Conservation (phyloP, 2,888 invertebrate genomes). For the Meghimatium bilineatum region DNA sequence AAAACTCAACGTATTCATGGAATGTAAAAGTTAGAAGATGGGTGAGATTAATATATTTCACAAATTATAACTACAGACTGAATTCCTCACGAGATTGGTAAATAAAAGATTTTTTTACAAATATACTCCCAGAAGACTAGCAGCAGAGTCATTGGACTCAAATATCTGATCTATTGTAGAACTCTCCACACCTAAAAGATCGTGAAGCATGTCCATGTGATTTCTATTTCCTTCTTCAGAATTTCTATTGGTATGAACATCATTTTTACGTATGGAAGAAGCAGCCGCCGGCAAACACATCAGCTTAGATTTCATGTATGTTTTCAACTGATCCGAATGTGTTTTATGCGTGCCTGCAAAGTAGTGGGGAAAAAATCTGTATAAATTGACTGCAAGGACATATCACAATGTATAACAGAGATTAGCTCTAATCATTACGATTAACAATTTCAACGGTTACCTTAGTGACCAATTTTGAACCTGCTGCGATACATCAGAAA, state of each 20-base stretch:
- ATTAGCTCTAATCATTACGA: no score
- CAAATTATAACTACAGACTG: background rate
- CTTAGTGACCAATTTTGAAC: no score
- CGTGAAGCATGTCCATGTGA: constrained; percentile 84
- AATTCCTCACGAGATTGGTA: background rate
- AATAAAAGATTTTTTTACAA: background rate
- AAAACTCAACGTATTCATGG: background rate
- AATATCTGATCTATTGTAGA: constrained; percentile 89
- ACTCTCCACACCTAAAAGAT: constrained; percentile 91
- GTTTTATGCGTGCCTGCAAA: background rate
- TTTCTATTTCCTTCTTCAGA: constrained; percentile 8
- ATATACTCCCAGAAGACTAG: constrained; percentile 85
- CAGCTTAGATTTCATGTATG: background rate
- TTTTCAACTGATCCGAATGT: background rate
- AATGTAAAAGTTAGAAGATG: background rate
- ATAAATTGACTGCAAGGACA: background rate
- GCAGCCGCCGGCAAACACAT: background rate
- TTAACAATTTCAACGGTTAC: no score
- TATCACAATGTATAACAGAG: no score
- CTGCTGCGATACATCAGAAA: no score
- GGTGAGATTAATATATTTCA: background rate
- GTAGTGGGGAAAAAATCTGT: background rate
- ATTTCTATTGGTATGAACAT: no score
- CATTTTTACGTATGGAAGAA: background rate
- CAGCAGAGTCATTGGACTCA: constrained; percentile 86